These are phyloP conservation scores for Nomada fucata DNA, from an alignment of 2,888 invertebrate species.

Conservation along the genomic window DNA sequence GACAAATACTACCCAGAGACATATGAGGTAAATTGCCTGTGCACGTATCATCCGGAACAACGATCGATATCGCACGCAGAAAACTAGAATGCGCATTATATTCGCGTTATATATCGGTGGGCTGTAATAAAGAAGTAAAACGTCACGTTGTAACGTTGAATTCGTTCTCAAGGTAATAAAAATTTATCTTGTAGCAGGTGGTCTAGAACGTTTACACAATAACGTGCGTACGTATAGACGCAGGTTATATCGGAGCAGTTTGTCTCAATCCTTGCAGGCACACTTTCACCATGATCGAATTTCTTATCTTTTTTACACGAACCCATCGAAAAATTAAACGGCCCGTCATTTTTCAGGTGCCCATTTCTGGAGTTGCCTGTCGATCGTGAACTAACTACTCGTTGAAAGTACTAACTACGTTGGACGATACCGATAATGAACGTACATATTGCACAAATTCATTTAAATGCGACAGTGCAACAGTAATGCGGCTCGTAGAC, in stretches of 20 bases:
- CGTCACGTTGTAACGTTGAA: slow-evolving; percentile 11
- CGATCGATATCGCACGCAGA: background rate
- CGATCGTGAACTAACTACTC: background rate
- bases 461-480: background rate
- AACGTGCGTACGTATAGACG: slow-evolving; percentile 23
- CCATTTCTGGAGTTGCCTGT: background rate
- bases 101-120: background rate
- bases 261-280: slow-evolving; percentile 56
- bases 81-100: background rate
- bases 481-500: too few relatives aligned
- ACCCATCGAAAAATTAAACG: slow-evolving; percentile 37
- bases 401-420: too few relatives aligned
- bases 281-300: slow-evolving; percentile 59
- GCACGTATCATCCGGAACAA: background rate
- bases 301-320: slow-evolving; percentile 39
- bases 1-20: too few relatives aligned
- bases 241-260: slow-evolving; percentile 38
- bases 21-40: too few relatives aligned
- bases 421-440: background rate
- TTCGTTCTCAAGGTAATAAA: slow-evolving; percentile 39
- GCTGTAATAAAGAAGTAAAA: slow-evolving; percentile 19
- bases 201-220: slow-evolving; percentile 52
- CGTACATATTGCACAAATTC: background rate
- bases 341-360: slow-evolving; percentile 2
- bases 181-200: slow-evolving; percentile 55